Conservation (phyloP, 64 coral and sea anemone species). For the Pachyseris speciosa region DNA sequence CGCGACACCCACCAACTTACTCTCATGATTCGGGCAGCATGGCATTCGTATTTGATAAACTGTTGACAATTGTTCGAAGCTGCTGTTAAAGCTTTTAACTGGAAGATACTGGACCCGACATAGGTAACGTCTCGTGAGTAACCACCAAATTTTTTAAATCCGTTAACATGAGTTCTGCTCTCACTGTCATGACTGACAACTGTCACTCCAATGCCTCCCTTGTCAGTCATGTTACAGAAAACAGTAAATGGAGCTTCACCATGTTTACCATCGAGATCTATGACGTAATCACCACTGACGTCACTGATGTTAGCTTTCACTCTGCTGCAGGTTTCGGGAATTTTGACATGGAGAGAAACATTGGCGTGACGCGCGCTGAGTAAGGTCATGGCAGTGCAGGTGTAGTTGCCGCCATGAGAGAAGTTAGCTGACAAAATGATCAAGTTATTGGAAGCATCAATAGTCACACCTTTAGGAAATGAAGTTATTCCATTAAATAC, state of each 20-base stretch:
- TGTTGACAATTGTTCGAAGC: slow-evolving; percentile 32
- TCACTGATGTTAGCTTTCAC: background rate
- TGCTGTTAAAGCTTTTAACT: background rate
- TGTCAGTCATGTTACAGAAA: slow-evolving; percentile 69
- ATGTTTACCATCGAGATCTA: slow-evolving; percentile 22
- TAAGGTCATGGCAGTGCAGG: slow-evolving; percentile 38
- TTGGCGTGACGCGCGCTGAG: background rate
- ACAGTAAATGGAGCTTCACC: slow-evolving; percentile 33
- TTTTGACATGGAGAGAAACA: background rate
- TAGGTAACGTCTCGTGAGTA: slow-evolving; percentile 19
- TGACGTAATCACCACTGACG: slow-evolving; percentile 16
- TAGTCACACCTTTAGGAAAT: background rate
- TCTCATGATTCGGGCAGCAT: background rate
- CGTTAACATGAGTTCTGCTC: background rate
- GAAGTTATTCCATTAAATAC: background rate
- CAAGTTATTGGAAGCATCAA: background rate
- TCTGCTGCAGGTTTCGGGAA: background rate
- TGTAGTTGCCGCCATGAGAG: slow-evolving; percentile 29
- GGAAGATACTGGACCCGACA: background rate
- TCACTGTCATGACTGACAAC: slow-evolving; percentile 69
- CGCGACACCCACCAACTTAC: slow-evolving; percentile 45
- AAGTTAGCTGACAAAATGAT: background rate
- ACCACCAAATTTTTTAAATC: background rate
- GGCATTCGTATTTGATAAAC: slow-evolving; percentile 64
- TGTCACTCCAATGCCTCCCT: slow-evolving; percentile 56